Percentiles rank a stretch among this genome's conserved stretches.
These are phyloP conservation scores for Zele albiditarsus DNA, from an alignment of 2,888 invertebrate species.

Conservation along the genomic window DNA sequence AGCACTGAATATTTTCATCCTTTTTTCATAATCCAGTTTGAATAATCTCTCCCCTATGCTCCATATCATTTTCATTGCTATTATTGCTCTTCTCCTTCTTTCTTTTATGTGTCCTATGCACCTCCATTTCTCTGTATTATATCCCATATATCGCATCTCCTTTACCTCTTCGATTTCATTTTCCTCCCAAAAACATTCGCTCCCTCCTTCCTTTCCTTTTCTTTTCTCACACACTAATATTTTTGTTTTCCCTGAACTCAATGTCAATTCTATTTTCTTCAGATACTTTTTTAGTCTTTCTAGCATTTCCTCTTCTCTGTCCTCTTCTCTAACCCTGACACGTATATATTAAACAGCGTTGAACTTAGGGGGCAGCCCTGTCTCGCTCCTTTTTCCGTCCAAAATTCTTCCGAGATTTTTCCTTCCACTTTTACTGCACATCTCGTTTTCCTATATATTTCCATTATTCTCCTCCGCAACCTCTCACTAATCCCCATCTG, in stretches of 20 bases:
- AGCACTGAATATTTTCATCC: no score
- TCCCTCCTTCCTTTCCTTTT: neutral
- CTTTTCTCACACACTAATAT: conserved; percentile 31
- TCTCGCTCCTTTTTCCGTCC: conserved; percentile 41
- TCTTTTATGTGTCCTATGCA: no score
- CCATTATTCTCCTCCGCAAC: neutral
- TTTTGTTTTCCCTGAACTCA: conserved; percentile 26
- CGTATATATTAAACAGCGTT: conserved; percentile 37
- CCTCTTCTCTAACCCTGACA: conserved; percentile 37
- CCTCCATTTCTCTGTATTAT: no score
- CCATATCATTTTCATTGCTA: no score
- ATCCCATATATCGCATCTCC: no score
- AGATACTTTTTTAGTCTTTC: conserved; percentile 24
- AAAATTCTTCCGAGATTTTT: conserved; percentile 33
- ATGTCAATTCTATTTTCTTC: conserved; percentile 21
- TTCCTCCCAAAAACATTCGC: neutral
- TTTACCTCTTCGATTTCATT: no score
- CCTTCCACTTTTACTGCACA: conserved; percentile 15
- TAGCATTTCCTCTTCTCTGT: conserved; percentile 29
- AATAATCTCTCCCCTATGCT: no score
- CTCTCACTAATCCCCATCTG: conserved; percentile 31
- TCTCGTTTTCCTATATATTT: neutral
- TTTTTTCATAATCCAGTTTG: no score
- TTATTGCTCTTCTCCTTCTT: no score
- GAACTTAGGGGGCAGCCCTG: conserved; percentile 50